Evolutionary conservation across 2,888 invertebrate species (phyloP).

Genomic region (Cataglyphis altisquamis): DNA sequence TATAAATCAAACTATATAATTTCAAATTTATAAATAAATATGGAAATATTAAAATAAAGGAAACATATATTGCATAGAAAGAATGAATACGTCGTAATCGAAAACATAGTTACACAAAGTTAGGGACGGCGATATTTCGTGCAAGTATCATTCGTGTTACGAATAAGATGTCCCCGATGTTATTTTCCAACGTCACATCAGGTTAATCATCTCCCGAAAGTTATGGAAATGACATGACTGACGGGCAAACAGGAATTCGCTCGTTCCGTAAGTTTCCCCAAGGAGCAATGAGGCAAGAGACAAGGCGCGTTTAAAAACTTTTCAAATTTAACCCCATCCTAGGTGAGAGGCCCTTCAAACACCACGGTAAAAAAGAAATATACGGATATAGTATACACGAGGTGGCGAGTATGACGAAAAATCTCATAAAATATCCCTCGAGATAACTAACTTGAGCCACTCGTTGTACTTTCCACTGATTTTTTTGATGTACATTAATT

Average conservation of each 20-base stretch:
- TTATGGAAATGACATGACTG: slow-evolving; percentile 80
- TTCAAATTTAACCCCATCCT: slow-evolving; percentile 85
- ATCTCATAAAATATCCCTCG: slow-evolving; percentile 55
- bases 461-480: slow-evolving; percentile 22
- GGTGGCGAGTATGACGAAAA: slow-evolving; percentile 38
- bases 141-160: slow-evolving; percentile 43
- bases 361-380: slow-evolving; percentile 59
- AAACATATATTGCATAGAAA: background rate
- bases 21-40: slow-evolving; percentile 9
- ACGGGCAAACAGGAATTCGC: slow-evolving; percentile 81
- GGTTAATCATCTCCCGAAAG: slow-evolving; percentile 84
- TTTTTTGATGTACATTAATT: slow-evolving; percentile 23
- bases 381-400: slow-evolving; percentile 67
- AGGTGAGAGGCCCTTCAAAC: slow-evolving; percentile 53
- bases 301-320: slow-evolving; percentile 83
- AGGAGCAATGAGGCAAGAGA: slow-evolving; percentile 57
- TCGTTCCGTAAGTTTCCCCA: slow-evolving; percentile 66
- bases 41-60: background rate
- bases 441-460: slow-evolving; percentile 45
- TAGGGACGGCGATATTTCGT: slow-evolving; percentile 2
- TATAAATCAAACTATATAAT: background rate
- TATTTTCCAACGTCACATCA: slow-evolving; percentile 84
- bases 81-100: background rate
- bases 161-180: slow-evolving; percentile 73
- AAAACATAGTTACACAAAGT: slow-evolving; percentile 58